phyloP scores from a whole-genome alignment of 2,113 vertebrate genomes.

The Tychaedon coryphoeus region DNA sequence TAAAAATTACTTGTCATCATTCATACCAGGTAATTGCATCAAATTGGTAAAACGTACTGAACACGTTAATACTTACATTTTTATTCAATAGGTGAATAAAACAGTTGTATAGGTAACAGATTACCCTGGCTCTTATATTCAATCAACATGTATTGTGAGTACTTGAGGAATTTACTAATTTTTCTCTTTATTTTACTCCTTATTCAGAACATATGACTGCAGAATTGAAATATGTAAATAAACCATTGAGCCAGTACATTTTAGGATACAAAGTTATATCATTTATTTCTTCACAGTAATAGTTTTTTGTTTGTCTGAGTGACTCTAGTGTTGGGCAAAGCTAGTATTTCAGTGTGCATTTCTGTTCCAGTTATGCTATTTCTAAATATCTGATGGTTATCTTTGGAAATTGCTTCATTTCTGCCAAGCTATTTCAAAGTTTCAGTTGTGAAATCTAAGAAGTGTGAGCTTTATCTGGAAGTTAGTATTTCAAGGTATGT shows the following conservation, averaged over 20 bases:
- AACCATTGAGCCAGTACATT: background rate
- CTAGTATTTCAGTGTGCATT: background rate
- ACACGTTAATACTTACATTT: background rate
- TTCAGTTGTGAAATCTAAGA: background rate
- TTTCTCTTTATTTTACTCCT: background rate
- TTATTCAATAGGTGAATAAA: background rate
- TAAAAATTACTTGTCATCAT: background rate
- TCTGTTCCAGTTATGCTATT: background rate
- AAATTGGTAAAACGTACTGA: background rate
- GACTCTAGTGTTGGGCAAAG: background rate
- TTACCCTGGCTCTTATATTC: background rate
- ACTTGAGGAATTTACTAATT: background rate
- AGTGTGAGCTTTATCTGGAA: background rate
- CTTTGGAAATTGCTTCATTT: background rate
- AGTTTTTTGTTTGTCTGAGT: background rate
- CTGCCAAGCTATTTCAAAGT: background rate
- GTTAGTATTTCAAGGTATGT: background rate
- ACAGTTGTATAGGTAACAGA: background rate
- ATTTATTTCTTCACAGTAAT: background rate
- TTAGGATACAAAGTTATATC: background rate
- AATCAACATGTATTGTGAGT: background rate
- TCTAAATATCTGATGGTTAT: background rate
- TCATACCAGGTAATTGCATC: background rate
- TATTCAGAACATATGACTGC: background rate
- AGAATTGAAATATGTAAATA: background rate